Evolutionary conservation across 2,797 vertebrate genomes (phyloP).

Genomic region (Sebastes flavidus): DNA sequence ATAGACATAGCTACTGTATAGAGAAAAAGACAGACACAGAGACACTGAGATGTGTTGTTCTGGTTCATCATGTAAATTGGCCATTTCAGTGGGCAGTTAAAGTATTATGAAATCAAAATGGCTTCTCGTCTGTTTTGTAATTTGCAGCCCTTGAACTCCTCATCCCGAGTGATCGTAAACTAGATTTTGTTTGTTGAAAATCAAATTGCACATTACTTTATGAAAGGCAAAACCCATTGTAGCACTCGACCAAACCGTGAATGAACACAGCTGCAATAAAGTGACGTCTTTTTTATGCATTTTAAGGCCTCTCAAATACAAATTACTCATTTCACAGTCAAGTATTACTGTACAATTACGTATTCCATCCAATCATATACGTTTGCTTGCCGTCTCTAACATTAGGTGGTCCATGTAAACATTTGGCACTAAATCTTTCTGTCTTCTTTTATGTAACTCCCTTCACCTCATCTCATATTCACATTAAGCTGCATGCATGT

Average conservation of each 20-base stretch:
- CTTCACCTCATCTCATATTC: not conserved
- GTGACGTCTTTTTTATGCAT: not conserved
- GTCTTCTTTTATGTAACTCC: not conserved
- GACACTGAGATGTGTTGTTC: not conserved
- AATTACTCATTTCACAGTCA: not conserved
- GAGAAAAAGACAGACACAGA: not conserved
- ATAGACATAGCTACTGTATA: not conserved
- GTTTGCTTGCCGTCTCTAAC: not conserved
- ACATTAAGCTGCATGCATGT: not conserved
- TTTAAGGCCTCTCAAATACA: not conserved
- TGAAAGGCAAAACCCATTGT: not conserved
- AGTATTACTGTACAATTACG: too few species aligned
- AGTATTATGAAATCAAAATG: slow-evolving; percentile 21
- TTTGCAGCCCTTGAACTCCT: slow-evolving; percentile 6
- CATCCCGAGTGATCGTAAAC: not conserved
- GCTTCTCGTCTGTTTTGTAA: slow-evolving; percentile 8
- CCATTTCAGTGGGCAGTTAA: not conserved
- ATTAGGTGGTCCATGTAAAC: not conserved
- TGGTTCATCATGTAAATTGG: slow-evolving; percentile 5
- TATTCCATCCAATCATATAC: not conserved
- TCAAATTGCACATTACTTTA: not conserved
- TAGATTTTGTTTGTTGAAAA: slow-evolving; percentile 13
- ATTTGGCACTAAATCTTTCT: not conserved
- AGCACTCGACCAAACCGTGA: not conserved
- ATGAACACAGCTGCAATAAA: not conserved